phyloP scores from a whole-genome alignment of 2,797 vertebrate species.

The Numenius phaeopus region DNA sequence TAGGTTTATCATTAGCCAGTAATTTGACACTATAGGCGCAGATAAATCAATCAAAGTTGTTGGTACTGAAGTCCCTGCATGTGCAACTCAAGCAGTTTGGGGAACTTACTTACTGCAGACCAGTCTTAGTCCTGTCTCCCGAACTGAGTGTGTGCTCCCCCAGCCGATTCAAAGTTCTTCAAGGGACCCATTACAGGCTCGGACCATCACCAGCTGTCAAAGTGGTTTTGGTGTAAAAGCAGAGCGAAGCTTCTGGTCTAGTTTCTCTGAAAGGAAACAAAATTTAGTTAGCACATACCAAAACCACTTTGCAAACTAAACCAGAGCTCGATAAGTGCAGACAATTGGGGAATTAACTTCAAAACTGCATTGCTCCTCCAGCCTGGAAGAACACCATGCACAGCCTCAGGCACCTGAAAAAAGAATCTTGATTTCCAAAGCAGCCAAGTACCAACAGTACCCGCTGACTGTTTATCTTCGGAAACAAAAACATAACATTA shows the following conservation, averaged over 20 bases:
- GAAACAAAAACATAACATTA: conserved; percentile 18
- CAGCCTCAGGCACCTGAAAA: conserved; percentile 26
- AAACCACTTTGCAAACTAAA: conserved; percentile 31
- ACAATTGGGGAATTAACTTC: conserved; percentile 21
- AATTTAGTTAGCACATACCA: background rate
- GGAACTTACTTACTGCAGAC: background rate
- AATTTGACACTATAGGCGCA: background rate
- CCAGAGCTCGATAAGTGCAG: background rate
- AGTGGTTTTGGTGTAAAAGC: background rate
- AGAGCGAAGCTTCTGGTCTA: background rate
- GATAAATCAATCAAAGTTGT: background rate
- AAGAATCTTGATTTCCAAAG: conserved; percentile 25
- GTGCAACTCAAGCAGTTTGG: background rate
- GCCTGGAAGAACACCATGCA: conserved; percentile 6
- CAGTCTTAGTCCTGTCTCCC: background rate
- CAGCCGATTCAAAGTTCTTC: background rate
- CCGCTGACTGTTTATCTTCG: background rate
- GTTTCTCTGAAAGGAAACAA: conserved; percentile 3
- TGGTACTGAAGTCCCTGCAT: background rate
- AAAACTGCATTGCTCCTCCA: conserved; percentile 13
- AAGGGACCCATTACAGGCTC: background rate
- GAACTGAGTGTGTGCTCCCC: background rate
- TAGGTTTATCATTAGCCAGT: background rate
- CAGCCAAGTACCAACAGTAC: background rate
- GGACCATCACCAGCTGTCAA: background rate